phyloP scores from a whole-genome alignment of 2,113 vertebrate species.

The Alethe castanea region DNA sequence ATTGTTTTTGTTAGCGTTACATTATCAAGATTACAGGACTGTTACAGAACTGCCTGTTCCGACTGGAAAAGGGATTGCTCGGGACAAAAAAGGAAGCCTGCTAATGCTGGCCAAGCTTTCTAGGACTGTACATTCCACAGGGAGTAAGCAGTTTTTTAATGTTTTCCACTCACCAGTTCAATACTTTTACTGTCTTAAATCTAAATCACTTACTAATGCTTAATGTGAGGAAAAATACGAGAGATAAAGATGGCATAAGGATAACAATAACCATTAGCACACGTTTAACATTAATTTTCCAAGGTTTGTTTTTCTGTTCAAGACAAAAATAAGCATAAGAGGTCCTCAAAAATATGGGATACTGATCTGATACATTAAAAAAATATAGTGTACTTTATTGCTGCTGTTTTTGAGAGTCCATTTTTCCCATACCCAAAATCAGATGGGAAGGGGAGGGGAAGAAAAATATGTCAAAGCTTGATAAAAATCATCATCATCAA shows the following conservation, averaged over 20 bases:
- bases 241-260: neutral
- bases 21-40: neutral
- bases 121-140: conserved; percentile 26
- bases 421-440: neutral
- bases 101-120: conserved; percentile 28
- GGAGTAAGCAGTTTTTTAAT: neutral
- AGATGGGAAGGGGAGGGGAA: neutral
- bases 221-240: neutral
- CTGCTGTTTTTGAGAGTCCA: neutral
- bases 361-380: neutral
- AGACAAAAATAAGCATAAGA: neutral
- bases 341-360: neutral
- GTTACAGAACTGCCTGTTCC: conserved; percentile 21
- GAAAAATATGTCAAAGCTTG: neutral
- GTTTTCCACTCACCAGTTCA: neutral
- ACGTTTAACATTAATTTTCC: neutral
- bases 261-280: neutral
- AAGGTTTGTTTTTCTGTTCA: neutral
- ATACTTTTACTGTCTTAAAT: neutral
- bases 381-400: neutral
- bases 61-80: neutral
- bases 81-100: neutral
- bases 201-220: neutral
- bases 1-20: neutral
- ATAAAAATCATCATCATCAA: neutral